Conservation (phyloP, 2,113 vertebrate genomes). For the Engystomops pustulosus region DNA sequence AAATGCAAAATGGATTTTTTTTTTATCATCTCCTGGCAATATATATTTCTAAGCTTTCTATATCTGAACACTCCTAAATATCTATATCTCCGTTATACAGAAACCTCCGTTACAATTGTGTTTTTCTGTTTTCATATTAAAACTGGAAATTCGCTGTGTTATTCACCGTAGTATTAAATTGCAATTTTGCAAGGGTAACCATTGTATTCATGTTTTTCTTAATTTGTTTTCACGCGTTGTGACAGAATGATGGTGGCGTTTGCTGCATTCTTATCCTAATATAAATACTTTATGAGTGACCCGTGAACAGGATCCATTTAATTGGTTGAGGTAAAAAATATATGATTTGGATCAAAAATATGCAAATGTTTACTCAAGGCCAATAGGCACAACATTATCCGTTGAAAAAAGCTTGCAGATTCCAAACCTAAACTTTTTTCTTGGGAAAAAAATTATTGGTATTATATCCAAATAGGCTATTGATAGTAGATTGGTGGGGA, state of each 20-base stretch:
- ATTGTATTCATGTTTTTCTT: constrained; percentile 13
- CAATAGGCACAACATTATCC: too few species aligned
- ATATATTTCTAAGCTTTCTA: constrained; percentile 36
- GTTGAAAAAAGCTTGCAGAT: too few species aligned
- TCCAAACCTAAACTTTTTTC: too few species aligned
- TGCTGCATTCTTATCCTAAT: not conserved
- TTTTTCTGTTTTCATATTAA: constrained; percentile 39
- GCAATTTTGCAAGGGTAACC: constrained; percentile 22
- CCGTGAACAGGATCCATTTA: not conserved
- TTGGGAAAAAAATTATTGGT: too few species aligned
- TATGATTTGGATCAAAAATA: not conserved
- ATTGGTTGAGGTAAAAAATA: not conserved
- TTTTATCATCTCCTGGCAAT: constrained; percentile 42
- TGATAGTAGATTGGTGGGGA: too few species aligned
- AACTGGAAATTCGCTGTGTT: constrained; percentile 34
- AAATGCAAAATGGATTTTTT: constrained; percentile 54
- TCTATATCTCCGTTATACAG: constrained; percentile 20
- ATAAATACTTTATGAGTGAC: not conserved
- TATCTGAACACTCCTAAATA: constrained; percentile 18
- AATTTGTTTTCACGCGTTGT: not conserved
- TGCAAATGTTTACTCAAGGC: too few species aligned
- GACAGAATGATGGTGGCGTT: constrained; percentile 15
- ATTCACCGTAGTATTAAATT: constrained; percentile 41
- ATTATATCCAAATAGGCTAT: too few species aligned
- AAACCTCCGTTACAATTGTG: constrained; percentile 14